phyloP scores from a whole-genome alignment of 1,140 invertebrate genomes.

The Ephestia elutella region DNA sequence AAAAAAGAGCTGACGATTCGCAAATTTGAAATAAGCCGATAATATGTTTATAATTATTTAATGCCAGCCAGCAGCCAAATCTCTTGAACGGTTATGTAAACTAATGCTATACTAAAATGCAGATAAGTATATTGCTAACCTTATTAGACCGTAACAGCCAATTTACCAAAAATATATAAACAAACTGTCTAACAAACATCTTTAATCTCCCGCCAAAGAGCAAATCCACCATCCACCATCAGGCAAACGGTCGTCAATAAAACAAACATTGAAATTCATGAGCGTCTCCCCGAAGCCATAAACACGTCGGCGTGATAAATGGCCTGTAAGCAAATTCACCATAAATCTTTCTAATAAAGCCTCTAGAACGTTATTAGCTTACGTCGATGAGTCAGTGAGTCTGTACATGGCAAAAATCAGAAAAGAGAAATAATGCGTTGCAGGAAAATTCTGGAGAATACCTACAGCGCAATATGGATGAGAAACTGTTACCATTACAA shows the following conservation, averaged over 20 bases:
- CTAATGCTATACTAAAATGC: no score
- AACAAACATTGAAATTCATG: conserved; percentile 11
- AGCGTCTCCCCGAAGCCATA: conserved; percentile 3
- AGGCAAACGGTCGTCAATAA: conserved; percentile 4
- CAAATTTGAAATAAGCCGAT: no score
- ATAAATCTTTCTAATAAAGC: conserved; percentile 12
- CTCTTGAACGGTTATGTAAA: no score
- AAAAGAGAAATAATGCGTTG: not conserved
- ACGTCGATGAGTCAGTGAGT: not conserved
- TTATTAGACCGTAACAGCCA: no score
- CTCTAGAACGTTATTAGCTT: conserved; percentile 8
- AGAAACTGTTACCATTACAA: no score
- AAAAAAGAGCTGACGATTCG: no score
- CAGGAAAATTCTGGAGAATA: not conserved
- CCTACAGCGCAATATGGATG: not conserved
- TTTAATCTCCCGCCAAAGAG: not conserved
- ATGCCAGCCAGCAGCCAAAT: no score
- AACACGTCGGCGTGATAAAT: conserved; percentile 10
- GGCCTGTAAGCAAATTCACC: conserved; percentile 6
- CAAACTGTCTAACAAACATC: not conserved
- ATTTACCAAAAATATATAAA: not conserved
- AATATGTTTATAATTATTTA: no score
- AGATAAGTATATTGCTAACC: no score
- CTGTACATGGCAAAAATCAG: not conserved
- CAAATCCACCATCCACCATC: not conserved